Evolutionary conservation across 2,888 invertebrate species (phyloP).

Genomic region (Ectobius pallidus): DNA sequence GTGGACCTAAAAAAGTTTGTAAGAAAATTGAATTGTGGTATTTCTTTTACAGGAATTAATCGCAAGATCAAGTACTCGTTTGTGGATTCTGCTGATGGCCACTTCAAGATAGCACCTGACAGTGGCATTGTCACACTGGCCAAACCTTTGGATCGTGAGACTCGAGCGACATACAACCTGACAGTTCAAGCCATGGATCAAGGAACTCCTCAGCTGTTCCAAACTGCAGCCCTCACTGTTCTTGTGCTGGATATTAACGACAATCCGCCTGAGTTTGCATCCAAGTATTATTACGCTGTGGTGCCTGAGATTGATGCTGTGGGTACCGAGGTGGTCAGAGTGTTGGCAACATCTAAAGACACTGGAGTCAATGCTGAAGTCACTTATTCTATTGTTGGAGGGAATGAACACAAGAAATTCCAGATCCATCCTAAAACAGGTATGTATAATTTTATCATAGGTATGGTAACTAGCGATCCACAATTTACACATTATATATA

Average conservation of each 20-base stretch:
- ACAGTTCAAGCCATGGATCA: slow-evolving; percentile 84
- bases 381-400: slow-evolving; percentile 83
- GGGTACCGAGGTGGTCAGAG: slow-evolving; percentile 80
- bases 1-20: too few species aligned
- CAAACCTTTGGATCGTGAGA: slow-evolving; percentile 86
- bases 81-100: slow-evolving; percentile 68
- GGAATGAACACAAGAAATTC: slow-evolving; percentile 89
- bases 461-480: too few species aligned
- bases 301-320: slow-evolving; percentile 79
- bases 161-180: slow-evolving; percentile 81
- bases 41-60: slow-evolving; percentile 66
- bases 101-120: slow-evolving; percentile 80
- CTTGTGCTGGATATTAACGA: slow-evolving; percentile 93
- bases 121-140: slow-evolving; percentile 87
- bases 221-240: slow-evolving; percentile 72
- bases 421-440: slow-evolving; percentile 70
- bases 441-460: slow-evolving; percentile 40
- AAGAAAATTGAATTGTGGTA: too few species aligned
- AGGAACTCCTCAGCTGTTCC: slow-evolving; percentile 75
- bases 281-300: slow-evolving; percentile 76
- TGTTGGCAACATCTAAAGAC: slow-evolving; percentile 91
- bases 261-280: slow-evolving; percentile 92
- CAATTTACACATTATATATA: too few species aligned
- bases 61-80: slow-evolving; percentile 83
- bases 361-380: slow-evolving; percentile 93